phyloP scores from a whole-genome alignment of 2,888 invertebrate species.

The Chrysomela aeneicollis region DNA sequence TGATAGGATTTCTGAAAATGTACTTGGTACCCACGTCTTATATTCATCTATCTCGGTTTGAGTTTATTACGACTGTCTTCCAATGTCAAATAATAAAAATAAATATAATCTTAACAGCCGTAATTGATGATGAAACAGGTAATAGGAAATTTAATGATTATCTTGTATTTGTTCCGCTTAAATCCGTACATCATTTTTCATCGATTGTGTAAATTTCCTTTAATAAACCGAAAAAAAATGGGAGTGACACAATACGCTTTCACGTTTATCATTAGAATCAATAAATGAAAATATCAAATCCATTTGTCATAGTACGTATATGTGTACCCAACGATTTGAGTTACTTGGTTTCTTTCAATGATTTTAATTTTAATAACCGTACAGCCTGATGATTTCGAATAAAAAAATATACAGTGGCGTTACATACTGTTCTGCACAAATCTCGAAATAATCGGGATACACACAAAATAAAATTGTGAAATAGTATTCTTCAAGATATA shows the following conservation, averaged over 20 bases:
- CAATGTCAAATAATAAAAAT: constrained; percentile 35
- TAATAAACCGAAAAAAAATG: constrained; percentile 16
- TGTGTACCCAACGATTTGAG: not conserved
- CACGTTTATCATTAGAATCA: constrained; percentile 1
- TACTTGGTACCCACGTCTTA: no score
- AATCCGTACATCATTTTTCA: constrained; percentile 46
- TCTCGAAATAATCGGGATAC: no score
- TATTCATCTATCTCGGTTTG: no score
- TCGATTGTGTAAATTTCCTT: constrained; percentile 47
- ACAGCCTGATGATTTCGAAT: no score
- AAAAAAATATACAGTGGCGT: no score
- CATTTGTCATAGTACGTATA: not conserved
- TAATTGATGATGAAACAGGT: constrained; percentile 39
- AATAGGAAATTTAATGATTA: constrained; percentile 40
- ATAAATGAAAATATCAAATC: not conserved
- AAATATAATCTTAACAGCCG: constrained; percentile 36
- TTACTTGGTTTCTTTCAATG: no score
- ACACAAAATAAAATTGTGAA: no score
- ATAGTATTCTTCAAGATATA: no score
- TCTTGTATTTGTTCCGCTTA: constrained; percentile 48
- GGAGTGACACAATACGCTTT: constrained; percentile 20
- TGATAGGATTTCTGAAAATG: no score
- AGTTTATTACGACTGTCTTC: constrained; percentile 27
- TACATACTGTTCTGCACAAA: no score
- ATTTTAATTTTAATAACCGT: no score